Base-by-base conservation (phyloP, 2,113 vertebrate species). In the Nicator chloris region DNA sequence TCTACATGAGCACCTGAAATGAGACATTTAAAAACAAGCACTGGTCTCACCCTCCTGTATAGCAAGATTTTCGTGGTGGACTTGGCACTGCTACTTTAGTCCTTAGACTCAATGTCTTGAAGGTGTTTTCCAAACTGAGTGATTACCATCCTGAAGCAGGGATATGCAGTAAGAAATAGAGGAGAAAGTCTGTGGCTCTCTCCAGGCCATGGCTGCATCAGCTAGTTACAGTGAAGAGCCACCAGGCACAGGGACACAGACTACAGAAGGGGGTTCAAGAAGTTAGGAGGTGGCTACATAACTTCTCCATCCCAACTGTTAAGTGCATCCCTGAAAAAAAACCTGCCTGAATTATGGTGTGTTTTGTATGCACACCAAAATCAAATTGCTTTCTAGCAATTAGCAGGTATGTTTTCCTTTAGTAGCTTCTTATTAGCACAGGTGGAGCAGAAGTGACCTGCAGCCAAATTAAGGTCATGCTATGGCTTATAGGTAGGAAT, bases 101-200 rank as follows among this genome's bases (percentile, higher is more conserved):
- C 27, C 27, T 65, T 81, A 45, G 37, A 65, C 37, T 59, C 26
- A 3, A 13, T 33, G 44, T 33, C 51, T 72, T 73, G 13, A 65
- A 66, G 37, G 37, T 65, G 22, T 66, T 73, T 73, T 73, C 51
- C 37, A 73, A 73, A 51, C 15, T 13, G 44, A 73, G 44, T 57
- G 15, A 50, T 7, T 69, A 27, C 2, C 2, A 22, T 20, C 27
- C 39, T 5, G 1, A 10, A 23, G 8, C 6, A 4, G 4, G 60
- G 8, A 47, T 1, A 1, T 0, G 2, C 35, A 33, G 15, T 39
- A 21, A 47, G 39, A 57, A 69, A 88, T 0, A n/a, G 10, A 60
- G 10, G 13, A 92, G 37, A 40, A 79, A 28, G 14, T n/a, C 35
- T 59, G 39, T 44, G 54, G 44, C 14, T 85, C 15, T 18, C 8